Conservation (phyloP, 2,888 invertebrate genomes). For the Scaptomyza cyrtandrae region DNA sequence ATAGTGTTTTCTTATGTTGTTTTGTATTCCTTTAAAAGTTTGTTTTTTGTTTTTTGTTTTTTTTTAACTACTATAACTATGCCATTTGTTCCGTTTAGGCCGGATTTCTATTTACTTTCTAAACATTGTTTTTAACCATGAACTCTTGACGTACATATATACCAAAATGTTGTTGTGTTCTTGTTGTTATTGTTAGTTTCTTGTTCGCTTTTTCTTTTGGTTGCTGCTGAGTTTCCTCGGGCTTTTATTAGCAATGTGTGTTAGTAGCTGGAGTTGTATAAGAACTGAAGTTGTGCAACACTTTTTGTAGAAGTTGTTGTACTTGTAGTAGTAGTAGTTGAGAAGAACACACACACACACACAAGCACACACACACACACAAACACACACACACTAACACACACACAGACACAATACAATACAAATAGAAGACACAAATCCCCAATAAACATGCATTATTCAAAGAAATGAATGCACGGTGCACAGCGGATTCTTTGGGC, state of each 20-base stretch:
- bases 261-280: conserved; percentile 27
- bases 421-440: background rate
- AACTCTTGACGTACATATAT: conserved; percentile 33
- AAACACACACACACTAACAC: background rate
- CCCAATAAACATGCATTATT: background rate
- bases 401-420: too few relatives aligned
- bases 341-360: conserved; percentile 35
- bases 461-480: conserved; percentile 22
- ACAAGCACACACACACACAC: conserved; percentile 13
- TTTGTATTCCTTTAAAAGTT: background rate
- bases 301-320: conserved; percentile 33
- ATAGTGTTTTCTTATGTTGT: conserved; percentile 6
- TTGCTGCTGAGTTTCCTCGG: conserved; percentile 10
- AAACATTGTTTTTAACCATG: conserved; percentile 13
- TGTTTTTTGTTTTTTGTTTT: conserved; percentile 11
- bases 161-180: conserved; percentile 33
- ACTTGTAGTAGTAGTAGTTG: conserved; percentile 50
- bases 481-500: conserved; percentile 42
- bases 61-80: conserved; percentile 16
- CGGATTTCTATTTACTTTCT: conserved; percentile 32
- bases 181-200: conserved; percentile 18
- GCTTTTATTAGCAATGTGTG: conserved; percentile 3
- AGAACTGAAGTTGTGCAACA: conserved; percentile 48
- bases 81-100: conserved; percentile 21
- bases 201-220: conserved; percentile 13